Conservation (phyloP, 2,113 vertebrate genomes). For the Aspiorhynchus laticeps region DNA sequence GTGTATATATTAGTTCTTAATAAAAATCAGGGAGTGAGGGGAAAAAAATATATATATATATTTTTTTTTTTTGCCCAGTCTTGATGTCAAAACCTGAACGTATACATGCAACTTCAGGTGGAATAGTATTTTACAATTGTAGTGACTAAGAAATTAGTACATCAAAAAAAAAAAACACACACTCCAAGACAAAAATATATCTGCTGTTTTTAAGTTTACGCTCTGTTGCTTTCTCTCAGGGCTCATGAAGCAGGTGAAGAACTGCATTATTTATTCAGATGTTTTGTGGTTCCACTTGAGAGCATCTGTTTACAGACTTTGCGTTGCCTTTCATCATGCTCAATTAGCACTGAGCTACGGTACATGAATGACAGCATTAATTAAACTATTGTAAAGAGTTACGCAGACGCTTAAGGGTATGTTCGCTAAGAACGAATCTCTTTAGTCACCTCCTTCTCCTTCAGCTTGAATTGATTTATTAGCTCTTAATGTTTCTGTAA, state of each 20-base stretch:
- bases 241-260: neutral
- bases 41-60: too few species aligned
- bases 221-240: neutral
- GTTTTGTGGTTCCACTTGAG: neutral
- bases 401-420: neutral
- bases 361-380: conserved; percentile 20
- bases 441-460: neutral
- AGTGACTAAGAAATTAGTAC: neutral
- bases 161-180: neutral
- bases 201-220: neutral
- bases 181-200: neutral
- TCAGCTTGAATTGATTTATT: neutral
- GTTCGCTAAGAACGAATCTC: neutral
- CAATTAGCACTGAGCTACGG: conserved; percentile 21
- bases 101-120: neutral
- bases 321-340: conserved; percentile 25
- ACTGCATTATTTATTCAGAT: conserved; percentile 41
- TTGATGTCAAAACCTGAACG: neutral
- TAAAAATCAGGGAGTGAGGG: too few species aligned
- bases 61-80: neutral
- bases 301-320: conserved; percentile 41
- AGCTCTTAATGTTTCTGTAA: neutral
- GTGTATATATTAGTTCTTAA: too few species aligned
- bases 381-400: conserved; percentile 1
- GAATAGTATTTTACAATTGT: neutral